Percentiles rank a stretch among this genome's conserved stretches.
These are phyloP conservation scores for Nerophis ophidion DNA, from an alignment of 2,113 vertebrate species.

Conservation along the genomic window DNA sequence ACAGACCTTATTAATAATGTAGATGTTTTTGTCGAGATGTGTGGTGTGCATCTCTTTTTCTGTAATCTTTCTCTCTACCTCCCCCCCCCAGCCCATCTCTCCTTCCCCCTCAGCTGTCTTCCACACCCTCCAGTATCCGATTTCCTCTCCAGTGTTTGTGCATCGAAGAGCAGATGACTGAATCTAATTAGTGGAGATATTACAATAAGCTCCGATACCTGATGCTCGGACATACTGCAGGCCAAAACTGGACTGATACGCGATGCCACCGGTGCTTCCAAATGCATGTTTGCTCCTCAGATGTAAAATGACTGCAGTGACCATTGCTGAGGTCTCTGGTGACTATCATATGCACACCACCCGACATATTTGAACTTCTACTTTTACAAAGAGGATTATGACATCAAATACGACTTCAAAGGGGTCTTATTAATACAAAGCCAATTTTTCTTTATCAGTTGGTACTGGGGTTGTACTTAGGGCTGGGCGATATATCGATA, in stretches of 20 bases:
- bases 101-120: constrained; percentile 33
- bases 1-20: constrained; percentile 68
- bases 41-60: constrained; percentile 47
- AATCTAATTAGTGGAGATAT: constrained; percentile 70
- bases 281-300: not conserved
- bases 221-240: constrained; percentile 62
- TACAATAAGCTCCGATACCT: constrained; percentile 68
- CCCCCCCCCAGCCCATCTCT: constrained; percentile 24
- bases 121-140: constrained; percentile 57
- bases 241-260: constrained; percentile 38
- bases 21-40: constrained; percentile 66
- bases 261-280: constrained; percentile 44
- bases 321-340: constrained; percentile 7
- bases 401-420: no score
- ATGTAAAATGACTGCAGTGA: not conserved
- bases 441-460: no score
- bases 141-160: constrained; percentile 58
- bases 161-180: constrained; percentile 63
- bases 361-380: no score
- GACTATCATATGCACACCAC: not conserved
- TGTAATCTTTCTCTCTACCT: not conserved
- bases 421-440: no score
- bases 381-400: no score
- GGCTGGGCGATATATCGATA: no score
- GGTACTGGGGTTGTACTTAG: no score